These are phyloP conservation scores for Chelonia mydas DNA, from an alignment of 2,797 vertebrate genomes.

Conservation along the genomic window DNA sequence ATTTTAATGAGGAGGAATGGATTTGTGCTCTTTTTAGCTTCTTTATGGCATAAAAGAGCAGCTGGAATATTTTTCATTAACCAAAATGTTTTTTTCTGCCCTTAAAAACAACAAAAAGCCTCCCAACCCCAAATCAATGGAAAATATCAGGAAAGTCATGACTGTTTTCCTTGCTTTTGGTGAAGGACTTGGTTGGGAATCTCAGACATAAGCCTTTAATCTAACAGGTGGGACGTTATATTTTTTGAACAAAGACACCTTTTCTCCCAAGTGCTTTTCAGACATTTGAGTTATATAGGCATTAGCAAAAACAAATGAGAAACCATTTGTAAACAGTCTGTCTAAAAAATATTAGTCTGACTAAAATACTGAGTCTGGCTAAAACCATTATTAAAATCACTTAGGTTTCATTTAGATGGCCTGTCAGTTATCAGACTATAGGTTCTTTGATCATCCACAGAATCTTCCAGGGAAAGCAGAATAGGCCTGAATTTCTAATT, in stretches of 20 bases:
- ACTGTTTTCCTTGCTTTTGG: not conserved
- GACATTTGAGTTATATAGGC: not conserved
- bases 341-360: too few relatives aligned
- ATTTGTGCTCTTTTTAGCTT: constrained; percentile 39
- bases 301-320: not conserved
- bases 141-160: not conserved
- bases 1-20: not conserved
- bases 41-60: not conserved
- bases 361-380: not conserved
- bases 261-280: not conserved
- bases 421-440: not conserved
- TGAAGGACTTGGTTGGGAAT: not conserved
- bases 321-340: not conserved
- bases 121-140: fast-evolving
- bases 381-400: not conserved
- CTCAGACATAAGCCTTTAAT: not conserved
- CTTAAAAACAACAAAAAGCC: not conserved
- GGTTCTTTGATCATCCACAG: not conserved
- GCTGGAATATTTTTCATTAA: not conserved
- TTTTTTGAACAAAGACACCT: not conserved
- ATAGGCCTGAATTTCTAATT: not conserved
- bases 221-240: fast-evolving
- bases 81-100: not conserved
- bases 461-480: not conserved
- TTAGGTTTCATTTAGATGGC: not conserved